Conservation (phyloP, 2,797 vertebrate genomes). For the Poeciliopsis paucimaculata region DNA sequence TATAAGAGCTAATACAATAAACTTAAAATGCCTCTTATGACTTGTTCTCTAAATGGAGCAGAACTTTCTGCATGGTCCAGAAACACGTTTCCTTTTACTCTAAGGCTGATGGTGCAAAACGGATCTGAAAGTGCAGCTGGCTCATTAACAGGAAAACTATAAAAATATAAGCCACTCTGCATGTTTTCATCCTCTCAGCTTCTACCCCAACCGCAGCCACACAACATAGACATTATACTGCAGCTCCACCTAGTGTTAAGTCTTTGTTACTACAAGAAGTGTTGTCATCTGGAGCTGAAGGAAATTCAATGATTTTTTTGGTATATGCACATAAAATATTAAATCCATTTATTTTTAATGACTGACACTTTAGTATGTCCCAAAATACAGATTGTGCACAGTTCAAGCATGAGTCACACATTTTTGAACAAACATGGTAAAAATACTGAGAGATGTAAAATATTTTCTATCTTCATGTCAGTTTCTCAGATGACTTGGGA, state of each 20-base stretch:
- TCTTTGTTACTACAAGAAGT: not conserved
- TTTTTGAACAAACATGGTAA: not conserved
- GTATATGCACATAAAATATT: not conserved
- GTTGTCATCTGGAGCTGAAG: not conserved
- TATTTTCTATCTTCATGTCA: not conserved
- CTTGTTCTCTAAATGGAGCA: not conserved
- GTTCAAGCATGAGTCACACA: not conserved
- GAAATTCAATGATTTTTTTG: not conserved
- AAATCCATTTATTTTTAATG: not conserved
- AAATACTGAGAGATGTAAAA: not conserved
- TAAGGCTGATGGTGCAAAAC: slow-evolving; percentile 33
- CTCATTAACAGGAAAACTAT: slow-evolving; percentile 47
- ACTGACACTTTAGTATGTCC: not conserved
- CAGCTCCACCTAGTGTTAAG: slow-evolving; percentile 37
- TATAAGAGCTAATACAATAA: not conserved
- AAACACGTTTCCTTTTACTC: not conserved
- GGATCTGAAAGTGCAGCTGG: slow-evolving; percentile 29
- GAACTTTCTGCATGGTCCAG: not conserved
- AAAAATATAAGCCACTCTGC: slow-evolving; percentile 25
- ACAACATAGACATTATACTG: slow-evolving; percentile 7
- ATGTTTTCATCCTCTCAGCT: slow-evolving; percentile 5
- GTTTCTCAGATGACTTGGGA: not conserved
- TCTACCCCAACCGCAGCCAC: not conserved
- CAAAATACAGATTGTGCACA: not conserved
- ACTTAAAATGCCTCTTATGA: not conserved